Evolutionary conservation across 2,797 vertebrate species (phyloP).

Genomic region (Erethizon dorsatum): DNA sequence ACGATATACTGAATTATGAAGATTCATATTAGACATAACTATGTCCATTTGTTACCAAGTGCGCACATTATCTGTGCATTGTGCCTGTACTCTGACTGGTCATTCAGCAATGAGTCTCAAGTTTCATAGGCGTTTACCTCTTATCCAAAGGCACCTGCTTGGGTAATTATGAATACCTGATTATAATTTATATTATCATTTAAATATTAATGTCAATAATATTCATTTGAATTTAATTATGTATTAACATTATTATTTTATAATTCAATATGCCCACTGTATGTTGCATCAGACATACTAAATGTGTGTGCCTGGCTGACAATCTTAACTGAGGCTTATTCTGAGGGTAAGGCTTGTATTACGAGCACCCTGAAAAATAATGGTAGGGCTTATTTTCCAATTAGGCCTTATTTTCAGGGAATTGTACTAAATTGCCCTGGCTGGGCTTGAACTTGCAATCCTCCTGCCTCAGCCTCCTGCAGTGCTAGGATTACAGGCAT

Average conservation of each 20-base stretch:
- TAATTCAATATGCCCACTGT: background rate
- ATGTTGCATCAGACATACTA: background rate
- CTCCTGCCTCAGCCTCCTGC: background rate
- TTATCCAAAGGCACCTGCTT: background rate
- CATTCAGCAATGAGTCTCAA: background rate
- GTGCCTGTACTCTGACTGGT: background rate
- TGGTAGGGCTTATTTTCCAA: background rate
- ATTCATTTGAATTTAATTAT: background rate
- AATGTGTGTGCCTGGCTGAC: background rate
- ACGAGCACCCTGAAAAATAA: background rate
- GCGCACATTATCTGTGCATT: too few relatives aligned
- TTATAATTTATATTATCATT: background rate
- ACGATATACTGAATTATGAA: background rate
- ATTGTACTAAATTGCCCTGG: background rate
- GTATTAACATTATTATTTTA: background rate
- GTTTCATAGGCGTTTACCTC: too few relatives aligned
- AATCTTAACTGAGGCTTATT: background rate
- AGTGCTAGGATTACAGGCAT: background rate
- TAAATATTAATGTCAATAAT: background rate
- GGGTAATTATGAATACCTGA: background rate
- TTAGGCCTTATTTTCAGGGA: background rate
- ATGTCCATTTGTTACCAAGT: background rate
- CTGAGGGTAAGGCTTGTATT: background rate
- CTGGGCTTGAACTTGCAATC: background rate
- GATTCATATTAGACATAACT: background rate